Evolutionary conservation across 2,797 vertebrate species (phyloP).

Genomic region (Gymnothorax reevesii): DNA sequence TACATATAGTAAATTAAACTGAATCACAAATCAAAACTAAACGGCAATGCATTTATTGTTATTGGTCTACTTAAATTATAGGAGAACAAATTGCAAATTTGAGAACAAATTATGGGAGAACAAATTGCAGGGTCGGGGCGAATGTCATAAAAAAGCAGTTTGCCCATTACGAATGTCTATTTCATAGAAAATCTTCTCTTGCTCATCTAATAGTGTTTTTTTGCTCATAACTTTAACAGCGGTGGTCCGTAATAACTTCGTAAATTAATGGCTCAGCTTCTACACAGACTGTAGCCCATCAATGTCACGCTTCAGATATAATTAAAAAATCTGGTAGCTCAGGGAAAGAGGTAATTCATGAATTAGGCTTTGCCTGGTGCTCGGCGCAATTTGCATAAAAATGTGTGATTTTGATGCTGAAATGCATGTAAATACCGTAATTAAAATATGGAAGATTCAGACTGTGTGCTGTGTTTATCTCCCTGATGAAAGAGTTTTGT

Average conservation of each 20-base stretch:
- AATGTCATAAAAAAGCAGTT: neutral
- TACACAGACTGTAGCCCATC: neutral
- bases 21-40: slow-evolving; percentile 15
- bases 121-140: neutral
- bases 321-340: neutral
- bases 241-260: neutral
- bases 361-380: neutral
- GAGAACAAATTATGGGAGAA: too few relatives aligned
- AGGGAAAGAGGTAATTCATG: neutral
- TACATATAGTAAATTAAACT: slow-evolving; percentile 19
- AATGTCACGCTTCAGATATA: neutral
- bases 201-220: neutral
- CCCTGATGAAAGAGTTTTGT: neutral
- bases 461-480: neutral
- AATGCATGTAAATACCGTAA: neutral
- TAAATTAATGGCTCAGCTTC: neutral
- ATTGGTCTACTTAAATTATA: neutral
- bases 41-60: neutral
- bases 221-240: neutral
- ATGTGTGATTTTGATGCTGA: neutral
- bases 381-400: neutral
- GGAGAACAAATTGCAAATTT: neutral
- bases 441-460: neutral
- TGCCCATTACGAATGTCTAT: neutral
- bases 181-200: neutral